These are phyloP conservation scores for Chaetops frenatus DNA, from an alignment of 2,113 vertebrate genomes.

Conservation along the genomic window DNA sequence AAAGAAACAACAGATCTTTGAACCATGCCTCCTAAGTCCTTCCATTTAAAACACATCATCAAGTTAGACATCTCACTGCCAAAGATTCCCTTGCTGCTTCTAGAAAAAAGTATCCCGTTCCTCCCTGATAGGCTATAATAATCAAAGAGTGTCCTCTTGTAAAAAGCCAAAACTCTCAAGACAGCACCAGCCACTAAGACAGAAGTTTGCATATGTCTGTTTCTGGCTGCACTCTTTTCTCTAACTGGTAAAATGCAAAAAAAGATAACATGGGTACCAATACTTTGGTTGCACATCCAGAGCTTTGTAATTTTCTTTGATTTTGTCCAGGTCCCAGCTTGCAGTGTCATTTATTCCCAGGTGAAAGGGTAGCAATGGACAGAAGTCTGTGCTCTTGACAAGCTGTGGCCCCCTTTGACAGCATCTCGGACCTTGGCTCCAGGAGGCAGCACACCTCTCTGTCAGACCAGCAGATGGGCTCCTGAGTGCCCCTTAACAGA, in stretches of 20 bases:
- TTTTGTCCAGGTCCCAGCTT: background rate
- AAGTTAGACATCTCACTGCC: background rate
- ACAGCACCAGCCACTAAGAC: background rate
- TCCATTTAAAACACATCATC: background rate
- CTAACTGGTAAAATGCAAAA: background rate
- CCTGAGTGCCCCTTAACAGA: background rate
- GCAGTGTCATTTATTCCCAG: background rate
- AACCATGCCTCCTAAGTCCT: background rate
- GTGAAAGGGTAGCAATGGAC: background rate
- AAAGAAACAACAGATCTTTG: background rate
- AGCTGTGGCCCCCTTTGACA: background rate
- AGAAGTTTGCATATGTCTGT: background rate
- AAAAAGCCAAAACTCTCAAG: background rate
- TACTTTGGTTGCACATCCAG: background rate
- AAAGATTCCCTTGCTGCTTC: background rate
- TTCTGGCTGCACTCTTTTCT: background rate
- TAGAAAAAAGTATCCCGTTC: background rate
- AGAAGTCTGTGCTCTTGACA: background rate
- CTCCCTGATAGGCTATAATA: background rate
- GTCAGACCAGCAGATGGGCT: background rate
- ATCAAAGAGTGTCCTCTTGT: rapidly evolving
- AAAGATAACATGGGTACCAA: background rate
- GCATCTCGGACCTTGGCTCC: rapidly evolving
- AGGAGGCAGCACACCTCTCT: background rate
- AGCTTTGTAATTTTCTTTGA: background rate